These are phyloP conservation scores for Telenomus remus DNA, from an alignment of 1,140 invertebrate species.

Conservation along the genomic window DNA sequence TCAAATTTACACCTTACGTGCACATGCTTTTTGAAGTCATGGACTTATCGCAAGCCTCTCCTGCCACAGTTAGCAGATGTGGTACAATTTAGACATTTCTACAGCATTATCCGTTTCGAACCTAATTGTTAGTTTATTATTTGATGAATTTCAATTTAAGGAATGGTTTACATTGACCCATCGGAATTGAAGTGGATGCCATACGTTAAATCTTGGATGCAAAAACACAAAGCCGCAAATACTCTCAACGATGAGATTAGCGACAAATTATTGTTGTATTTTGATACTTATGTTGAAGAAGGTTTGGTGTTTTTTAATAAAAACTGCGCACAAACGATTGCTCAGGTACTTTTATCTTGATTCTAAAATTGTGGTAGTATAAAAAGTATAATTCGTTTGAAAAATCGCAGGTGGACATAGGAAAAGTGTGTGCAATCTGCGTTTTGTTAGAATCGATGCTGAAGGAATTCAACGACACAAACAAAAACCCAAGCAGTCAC, in stretches of 20 bases:
- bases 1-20: conserved; percentile 89
- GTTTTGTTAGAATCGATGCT: no score
- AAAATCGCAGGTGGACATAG: no score
- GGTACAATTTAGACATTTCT: conserved; percentile 98
- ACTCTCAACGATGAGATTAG: no score
- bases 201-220: conserved; percentile 87
- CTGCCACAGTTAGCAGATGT: conserved; percentile 91
- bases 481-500: no score
- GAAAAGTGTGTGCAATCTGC: no score
- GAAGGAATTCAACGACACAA: no score
- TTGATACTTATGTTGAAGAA: conserved; percentile 79
- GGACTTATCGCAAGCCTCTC: conserved; percentile 90
- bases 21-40: conserved; percentile 81
- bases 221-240: conserved; percentile 73
- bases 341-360: conserved; percentile 77
- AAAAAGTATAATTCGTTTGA: no score
- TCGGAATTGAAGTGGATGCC: conserved; percentile 87
- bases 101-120: no score
- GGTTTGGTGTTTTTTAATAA: conserved; percentile 81
- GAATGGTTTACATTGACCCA: conserved; percentile 95
- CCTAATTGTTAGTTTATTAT: no score
- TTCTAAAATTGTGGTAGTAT: no score
- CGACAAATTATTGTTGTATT: conserved; percentile 73
- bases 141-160: no score
- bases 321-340: conserved; percentile 79